phyloP scores from a whole-genome alignment of 1,140 invertebrate genomes.

The Drosophila ercepeae region DNA sequence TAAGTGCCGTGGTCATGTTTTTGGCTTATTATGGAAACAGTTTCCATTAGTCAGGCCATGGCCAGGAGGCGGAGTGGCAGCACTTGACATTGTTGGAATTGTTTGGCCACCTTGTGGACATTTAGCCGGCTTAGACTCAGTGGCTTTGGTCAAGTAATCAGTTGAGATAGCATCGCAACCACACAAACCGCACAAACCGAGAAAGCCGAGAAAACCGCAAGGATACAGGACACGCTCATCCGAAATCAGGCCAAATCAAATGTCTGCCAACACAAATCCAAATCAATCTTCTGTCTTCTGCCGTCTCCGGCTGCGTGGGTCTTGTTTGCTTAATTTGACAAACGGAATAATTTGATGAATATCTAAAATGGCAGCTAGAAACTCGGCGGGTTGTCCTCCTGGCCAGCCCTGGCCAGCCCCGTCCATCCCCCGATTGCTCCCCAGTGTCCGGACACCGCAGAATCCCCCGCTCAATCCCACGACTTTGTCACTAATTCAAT shows the following conservation, averaged over 20 bases:
- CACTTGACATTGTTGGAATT: conserved; percentile 21
- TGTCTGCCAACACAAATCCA: conserved; percentile 57
- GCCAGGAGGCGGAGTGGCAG: not conserved
- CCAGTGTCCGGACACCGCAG: conserved; percentile 3
- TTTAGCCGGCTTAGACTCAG: conserved; percentile 39
- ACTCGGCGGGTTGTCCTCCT: conserved; percentile 42
- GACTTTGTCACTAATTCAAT: conserved; percentile 78
- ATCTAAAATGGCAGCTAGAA: conserved; percentile 70
- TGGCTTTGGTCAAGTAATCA: conserved; percentile 48
- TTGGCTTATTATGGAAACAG: conserved; percentile 18
- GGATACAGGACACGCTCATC: conserved; percentile 6
- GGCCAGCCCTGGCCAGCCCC: not conserved
- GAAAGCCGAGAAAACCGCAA: conserved; percentile 9
- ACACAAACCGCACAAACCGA: conserved; percentile 2
- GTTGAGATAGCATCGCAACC: conserved; percentile 33
- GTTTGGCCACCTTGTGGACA: conserved; percentile 49
- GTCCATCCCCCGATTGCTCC: conserved; percentile 2
- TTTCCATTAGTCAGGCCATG: conserved; percentile 41
- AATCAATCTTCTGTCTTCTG: conserved; percentile 62
- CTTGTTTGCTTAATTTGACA: conserved; percentile 82
- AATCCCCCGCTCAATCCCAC: conserved; percentile 22
- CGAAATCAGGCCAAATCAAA: conserved; percentile 54
- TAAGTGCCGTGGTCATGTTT: conserved; percentile 23
- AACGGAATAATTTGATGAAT: conserved; percentile 81
- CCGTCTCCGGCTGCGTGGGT: conserved; percentile 30